These are phyloP conservation scores for Ophion slaviceki DNA, from an alignment of 2,888 invertebrate species.

Conservation along the genomic window DNA sequence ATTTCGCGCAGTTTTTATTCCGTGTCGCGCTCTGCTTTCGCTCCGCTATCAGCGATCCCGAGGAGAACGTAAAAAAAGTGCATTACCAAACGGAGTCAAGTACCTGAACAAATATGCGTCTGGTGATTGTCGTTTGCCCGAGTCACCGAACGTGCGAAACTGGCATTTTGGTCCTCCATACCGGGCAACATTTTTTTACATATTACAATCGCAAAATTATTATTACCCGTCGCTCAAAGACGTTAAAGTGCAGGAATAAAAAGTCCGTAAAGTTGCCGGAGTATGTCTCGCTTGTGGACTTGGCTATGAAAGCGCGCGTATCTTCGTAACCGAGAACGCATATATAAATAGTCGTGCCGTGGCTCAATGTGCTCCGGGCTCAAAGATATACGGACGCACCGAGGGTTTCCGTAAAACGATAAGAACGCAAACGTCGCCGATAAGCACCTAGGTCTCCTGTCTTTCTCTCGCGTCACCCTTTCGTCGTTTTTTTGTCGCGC, in stretches of 20 bases:
- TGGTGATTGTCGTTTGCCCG: conserved; percentile 25
- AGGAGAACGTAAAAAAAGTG: conserved; percentile 24
- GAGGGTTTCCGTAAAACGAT: conserved; percentile 59
- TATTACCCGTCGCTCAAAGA: conserved; percentile 54
- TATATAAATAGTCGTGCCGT: neutral
- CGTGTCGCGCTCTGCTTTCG: neutral
- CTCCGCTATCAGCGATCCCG: conserved; percentile 20
- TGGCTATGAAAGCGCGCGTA: conserved; percentile 23
- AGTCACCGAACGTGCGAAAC: conserved; percentile 13
- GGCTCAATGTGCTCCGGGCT: conserved; percentile 31
- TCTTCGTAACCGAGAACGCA: conserved; percentile 19
- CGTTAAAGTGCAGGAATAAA: conserved; percentile 1
- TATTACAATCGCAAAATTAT: conserved; percentile 56
- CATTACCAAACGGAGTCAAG: conserved; percentile 24
- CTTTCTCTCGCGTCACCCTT: neutral
- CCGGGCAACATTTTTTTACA: neutral
- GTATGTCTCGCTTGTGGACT: neutral
- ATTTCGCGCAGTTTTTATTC: too few relatives aligned
- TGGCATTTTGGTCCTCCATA: neutral
- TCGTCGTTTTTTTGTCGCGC: neutral
- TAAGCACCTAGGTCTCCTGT: conserved; percentile 25
- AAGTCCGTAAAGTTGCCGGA: conserved; percentile 16
- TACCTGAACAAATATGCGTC: conserved; percentile 55
- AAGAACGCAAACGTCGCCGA: conserved; percentile 51
- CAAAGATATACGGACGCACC: conserved; percentile 27